Base-by-base conservation (phyloP, 2,113 vertebrate genomes). In the Meriones unguiculatus region DNA sequence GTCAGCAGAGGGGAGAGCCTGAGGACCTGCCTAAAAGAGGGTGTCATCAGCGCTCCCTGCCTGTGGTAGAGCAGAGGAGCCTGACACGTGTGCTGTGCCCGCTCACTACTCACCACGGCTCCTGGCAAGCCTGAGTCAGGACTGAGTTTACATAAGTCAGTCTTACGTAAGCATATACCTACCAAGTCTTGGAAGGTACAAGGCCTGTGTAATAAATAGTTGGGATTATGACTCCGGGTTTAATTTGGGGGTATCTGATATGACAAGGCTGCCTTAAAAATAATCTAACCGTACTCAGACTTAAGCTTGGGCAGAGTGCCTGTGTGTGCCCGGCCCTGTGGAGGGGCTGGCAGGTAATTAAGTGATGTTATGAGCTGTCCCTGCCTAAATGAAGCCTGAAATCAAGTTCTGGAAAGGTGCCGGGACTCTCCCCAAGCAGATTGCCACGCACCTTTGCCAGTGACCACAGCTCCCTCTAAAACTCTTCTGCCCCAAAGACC, bases 301-400 rank as follows among this genome's bases (percentile, higher is more conserved):
- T 57, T 73, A 91, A 91, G 76, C 96, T 88, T 28, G 35, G 90
- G 57, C 93, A 94, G 65, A 95, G 94, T 17, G 90, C 96, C 95
- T 82, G 25, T 70, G 28, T 30, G 89, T 18, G 8, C 87, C 87
- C 78, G 46, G 89, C 69, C 57, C 95, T 90, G 95, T 82, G 94
- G 94, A 91, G 97, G 95, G 91, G 95, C 70, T 97, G 96, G 41
- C 95, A 90, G 94, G 67, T 91, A 96, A 96, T 96, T 96, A 97
- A 87, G 87, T 91, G 81, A 77, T 77, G 91, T 95, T 91, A 97
- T 91, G 89, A 95, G 95, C 62, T 1, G 22, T 81, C 89, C 65
- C 28, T 87, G 69, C 64, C 82, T 95, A 81, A 91, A 75, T 10
- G 72, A 93, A 91, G 46, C 67, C 65, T 86, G 35, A 75, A 72